Evolutionary conservation across 2,113 vertebrate genomes (phyloP), one percentile per base, ranked within the genome.

Genomic region (Zeus faber): DNA sequence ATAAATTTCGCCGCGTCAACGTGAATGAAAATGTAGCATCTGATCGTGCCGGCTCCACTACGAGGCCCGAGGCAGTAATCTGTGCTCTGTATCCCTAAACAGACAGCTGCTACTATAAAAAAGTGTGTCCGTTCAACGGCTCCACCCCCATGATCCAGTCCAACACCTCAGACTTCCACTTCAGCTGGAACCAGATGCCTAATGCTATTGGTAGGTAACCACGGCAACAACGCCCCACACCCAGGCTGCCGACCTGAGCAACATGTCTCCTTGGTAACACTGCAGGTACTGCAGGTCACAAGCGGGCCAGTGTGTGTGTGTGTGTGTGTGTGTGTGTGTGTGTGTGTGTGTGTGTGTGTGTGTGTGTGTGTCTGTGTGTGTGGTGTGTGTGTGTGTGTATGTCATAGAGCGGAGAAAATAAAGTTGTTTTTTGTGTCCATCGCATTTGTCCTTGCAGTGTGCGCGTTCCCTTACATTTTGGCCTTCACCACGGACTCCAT

Each of bases 121-220:
- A 98, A 79, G 89, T 99, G 37, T 91, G 92, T 82, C 94, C 96
- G 0, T 98, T 97, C 72, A 98, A 93, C 20, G 94, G 94, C 62
- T 92, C 93, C 73, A 94, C 94, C 22, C 92, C 93, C 6, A 88
- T 97, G 90, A 87, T 98, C 67, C 97, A 98, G 80, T 92, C 95
- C 9, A 95, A 94, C 49, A 84, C 94, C 5, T 96, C 92, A 0
- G 96, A 99, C 78, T 98, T 98, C 85, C 92, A 97, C 76, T 99
- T 99, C 86, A 95, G 94, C 82, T 99, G 97, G 97, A 99, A 98
- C 87, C 97, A 99, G 87, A 95, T 98, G 89, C 97, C 97, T 44
- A 93, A 91, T 14, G 91, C 93, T 2, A 93, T 97, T 27, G 97
- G 97, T 99, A 91, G 86, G 93, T 82, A 76, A 60, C 66, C 53